Percentiles rank a stretch among this genome's conserved stretches.
Conservation (phyloP, 2,113 vertebrate species). For the Daubentonia madagascariensis region DNA sequence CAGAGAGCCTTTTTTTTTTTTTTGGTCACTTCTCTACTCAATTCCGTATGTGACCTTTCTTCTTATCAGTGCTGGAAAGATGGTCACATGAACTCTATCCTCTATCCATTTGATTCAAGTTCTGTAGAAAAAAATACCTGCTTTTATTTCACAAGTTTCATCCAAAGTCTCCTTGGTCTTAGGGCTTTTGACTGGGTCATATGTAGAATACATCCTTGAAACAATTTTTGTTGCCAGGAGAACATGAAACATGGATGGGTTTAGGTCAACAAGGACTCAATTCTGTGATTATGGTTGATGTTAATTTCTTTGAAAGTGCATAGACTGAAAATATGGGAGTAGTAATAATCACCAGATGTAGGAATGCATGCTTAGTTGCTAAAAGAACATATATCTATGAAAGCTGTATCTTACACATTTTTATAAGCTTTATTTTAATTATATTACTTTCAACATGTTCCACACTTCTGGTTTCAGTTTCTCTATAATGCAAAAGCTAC, state of each 20-base stretch:
- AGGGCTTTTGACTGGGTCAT: background rate
- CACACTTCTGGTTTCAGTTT: background rate
- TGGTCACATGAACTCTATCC: background rate
- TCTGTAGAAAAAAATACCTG: background rate
- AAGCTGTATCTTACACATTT: background rate
- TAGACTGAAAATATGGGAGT: background rate
- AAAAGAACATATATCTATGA: background rate
- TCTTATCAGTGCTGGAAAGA: background rate
- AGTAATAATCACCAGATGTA: background rate
- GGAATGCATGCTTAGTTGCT: background rate
- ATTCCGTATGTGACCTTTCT: background rate
- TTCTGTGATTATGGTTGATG: background rate
- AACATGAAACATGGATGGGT: background rate
- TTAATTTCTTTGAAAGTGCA: background rate
- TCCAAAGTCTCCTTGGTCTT: background rate
- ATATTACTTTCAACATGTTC: background rate
- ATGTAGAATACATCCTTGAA: background rate
- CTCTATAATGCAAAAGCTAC: background rate
- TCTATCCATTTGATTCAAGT: background rate
- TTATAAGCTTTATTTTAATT: background rate
- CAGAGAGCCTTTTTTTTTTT: background rate
- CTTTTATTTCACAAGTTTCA: background rate
- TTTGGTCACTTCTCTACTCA: background rate
- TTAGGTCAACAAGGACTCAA: background rate
- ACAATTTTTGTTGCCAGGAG: background rate